phyloP scores from a whole-genome alignment of 2,113 vertebrate genomes.

The Penelope pileata region DNA sequence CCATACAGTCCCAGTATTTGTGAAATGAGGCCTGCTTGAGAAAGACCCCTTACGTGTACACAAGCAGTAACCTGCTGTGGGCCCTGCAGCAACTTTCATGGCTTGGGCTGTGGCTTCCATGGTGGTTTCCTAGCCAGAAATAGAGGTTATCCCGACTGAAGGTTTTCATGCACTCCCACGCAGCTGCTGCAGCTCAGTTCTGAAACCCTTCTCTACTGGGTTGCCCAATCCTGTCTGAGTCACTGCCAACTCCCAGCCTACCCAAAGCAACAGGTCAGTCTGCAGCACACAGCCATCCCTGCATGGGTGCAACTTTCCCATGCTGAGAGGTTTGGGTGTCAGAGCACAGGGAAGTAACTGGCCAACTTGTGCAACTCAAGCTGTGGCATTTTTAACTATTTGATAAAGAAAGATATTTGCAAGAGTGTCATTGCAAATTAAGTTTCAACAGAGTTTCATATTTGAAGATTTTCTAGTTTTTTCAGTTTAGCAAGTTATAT shows the following conservation, averaged over 20 bases:
- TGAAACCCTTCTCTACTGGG: fast-evolving
- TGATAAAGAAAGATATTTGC: background rate
- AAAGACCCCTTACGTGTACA: fast-evolving
- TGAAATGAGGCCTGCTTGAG: background rate
- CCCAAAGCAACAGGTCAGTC: background rate
- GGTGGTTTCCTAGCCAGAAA: background rate
- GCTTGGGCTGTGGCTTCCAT: background rate
- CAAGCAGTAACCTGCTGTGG: background rate
- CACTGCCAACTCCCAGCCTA: background rate
- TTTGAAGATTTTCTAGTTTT: background rate
- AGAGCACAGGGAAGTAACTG: background rate
- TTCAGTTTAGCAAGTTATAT: background rate
- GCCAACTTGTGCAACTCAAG: background rate
- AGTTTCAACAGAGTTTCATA: background rate
- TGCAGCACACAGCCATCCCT: background rate
- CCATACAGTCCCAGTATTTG: background rate
- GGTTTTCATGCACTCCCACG: background rate
- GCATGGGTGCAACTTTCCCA: background rate
- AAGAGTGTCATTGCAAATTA: background rate
- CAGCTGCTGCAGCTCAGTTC: fast-evolving
- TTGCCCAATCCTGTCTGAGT: background rate
- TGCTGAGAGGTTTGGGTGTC: background rate
- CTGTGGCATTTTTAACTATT: background rate
- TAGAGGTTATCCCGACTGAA: background rate
- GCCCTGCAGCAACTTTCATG: background rate